Evolutionary conservation across 2,797 vertebrate species (phyloP), one percentile per base, ranked within the genome.

Genomic region (Halcyon chelicuti): DNA sequence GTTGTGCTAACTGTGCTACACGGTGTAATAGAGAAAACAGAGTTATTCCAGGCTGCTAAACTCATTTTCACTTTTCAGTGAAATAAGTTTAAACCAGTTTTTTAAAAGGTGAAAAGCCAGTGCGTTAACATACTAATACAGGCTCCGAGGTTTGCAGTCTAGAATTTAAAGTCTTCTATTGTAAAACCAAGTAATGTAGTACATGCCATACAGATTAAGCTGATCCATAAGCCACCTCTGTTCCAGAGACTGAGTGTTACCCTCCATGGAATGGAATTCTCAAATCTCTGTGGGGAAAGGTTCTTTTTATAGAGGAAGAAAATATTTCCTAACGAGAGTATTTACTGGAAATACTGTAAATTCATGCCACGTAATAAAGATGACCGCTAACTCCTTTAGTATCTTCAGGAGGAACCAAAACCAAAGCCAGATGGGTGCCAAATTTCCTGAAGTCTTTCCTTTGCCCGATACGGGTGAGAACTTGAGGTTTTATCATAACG

Each of bases 81-180:
- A 81, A 86, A 16, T 70, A 76, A 61, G 70, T 89, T 97, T 91
- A 85, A 97, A 96, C 66, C 91, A 57, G 62, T 57, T 62, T 93
- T 97, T 98, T 90, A 94, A 92, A 97, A 96, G 86, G 76, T 93
- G 91, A 96, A 96, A 97, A 96, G 75, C 72, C 78, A 91, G 29
- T 68, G 39, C 72, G 79, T 95, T 95, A 95, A 73, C 80, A 87
- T 46, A 86, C 37, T 86, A 75, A 84, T 72, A 75, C 49, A 67
- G 58, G 71, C 42, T 23, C 54, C n/a, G 71, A 94, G 35, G 47
- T 93, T 49, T 88, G 62, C 57, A 88, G 86, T 47, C 76, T 72
- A 87, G 55, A 95, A 95, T 49, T 70, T 70, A 44, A 93, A 84
- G 78, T 75, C 87, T 93, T 86, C 47, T 52, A 75, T 46, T 88